Percentiles rank a stretch among this genome's conserved stretches.
phyloP scores from a whole-genome alignment of 2,888 invertebrate genomes.

The Caenorhabditis virilis region DNA sequence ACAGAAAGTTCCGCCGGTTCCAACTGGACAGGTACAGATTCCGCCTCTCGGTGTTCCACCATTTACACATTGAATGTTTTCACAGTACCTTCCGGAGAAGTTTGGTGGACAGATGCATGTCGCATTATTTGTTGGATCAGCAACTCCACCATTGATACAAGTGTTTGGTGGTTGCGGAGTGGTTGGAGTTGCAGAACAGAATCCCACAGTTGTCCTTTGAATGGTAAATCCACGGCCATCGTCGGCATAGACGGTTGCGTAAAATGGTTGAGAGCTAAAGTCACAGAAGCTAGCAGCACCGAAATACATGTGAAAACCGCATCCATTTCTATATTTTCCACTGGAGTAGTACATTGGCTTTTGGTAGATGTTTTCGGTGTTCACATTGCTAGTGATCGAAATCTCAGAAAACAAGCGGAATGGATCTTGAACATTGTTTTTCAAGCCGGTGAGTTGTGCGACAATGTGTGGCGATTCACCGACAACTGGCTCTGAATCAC shows the following conservation, averaged over 20 bases:
- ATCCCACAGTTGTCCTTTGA: slow-evolving; percentile 52
- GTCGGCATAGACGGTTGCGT: slow-evolving; percentile 58
- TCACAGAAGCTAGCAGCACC: slow-evolving; percentile 56
- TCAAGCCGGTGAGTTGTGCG: slow-evolving; percentile 55
- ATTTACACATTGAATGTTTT: slow-evolving; percentile 51
- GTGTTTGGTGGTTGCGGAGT: slow-evolving; percentile 39
- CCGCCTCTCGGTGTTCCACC: slow-evolving; percentile 47
- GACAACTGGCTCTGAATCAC: slow-evolving; percentile 38
- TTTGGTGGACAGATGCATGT: slow-evolving; percentile 55
- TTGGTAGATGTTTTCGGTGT: slow-evolving; percentile 29
- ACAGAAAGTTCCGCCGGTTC: slow-evolving; percentile 57
- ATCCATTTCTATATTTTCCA: slow-evolving; percentile 51
- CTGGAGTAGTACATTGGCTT: slow-evolving; percentile 58
- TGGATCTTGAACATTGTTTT: slow-evolving; percentile 44
- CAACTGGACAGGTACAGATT: slow-evolving; percentile 51
- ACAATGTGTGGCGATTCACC: slow-evolving; percentile 50
- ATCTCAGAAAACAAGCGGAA: slow-evolving; percentile 60
- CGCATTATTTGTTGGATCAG: slow-evolving; percentile 45
- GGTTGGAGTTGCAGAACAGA: slow-evolving; percentile 49
- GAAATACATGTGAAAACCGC: slow-evolving; percentile 58
- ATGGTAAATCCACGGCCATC: slow-evolving; percentile 57
- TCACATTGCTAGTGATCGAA: slow-evolving; percentile 48
- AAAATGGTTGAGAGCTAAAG: slow-evolving; percentile 49
- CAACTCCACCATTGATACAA: slow-evolving; percentile 58
- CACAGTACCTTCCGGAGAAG: slow-evolving; percentile 51